A percentile compares a stretch with the other conserved stretches of the same genome.
phyloP scores from a whole-genome alignment of 2,888 invertebrate genomes.

The Stomorhina lunata region DNA sequence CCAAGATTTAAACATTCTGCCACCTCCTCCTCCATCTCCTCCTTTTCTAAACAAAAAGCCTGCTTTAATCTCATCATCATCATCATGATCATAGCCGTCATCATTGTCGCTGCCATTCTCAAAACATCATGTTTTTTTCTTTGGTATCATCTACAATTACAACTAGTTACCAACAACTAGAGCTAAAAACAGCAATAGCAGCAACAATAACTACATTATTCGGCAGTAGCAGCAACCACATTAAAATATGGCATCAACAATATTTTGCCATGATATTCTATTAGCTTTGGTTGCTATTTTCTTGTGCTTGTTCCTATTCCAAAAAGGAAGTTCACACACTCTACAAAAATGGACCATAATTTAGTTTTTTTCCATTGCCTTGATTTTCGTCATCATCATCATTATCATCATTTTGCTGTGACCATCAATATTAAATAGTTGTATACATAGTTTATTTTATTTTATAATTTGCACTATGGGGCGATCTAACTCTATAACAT shows the following conservation, averaged over 20 bases:
- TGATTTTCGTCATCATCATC: neutral
- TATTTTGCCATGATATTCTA: conserved; percentile 33
- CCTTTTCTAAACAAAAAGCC: neutral
- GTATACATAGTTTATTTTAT: neutral
- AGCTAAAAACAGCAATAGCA: conserved; percentile 9
- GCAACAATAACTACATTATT: neutral
- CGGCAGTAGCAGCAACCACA: conserved; percentile 15
- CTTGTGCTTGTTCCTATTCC: conserved; percentile 17
- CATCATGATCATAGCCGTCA: too few species aligned
- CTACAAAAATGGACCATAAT: conserved; percentile 64
- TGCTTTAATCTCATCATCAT: neutral
- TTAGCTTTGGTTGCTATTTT: neutral
- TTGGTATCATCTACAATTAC: conserved; percentile 43
- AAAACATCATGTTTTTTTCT: conserved; percentile 38
- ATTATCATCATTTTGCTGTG: conserved; percentile 32
- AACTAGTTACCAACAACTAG: conserved; percentile 53
- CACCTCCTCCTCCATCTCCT: neutral
- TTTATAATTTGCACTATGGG: conserved; percentile 32
- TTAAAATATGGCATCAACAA: conserved; percentile 45
- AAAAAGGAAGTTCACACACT: conserved; percentile 63
- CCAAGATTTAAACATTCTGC: neutral
- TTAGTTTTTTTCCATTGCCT: conserved; percentile 38
- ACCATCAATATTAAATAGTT: conserved; percentile 49
- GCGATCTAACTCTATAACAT: too few species aligned
- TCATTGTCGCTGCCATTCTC: conserved; percentile 26